Evolutionary conservation across 2,797 vertebrate genomes (phyloP).

Genomic region (Smutsia gigantea): DNA sequence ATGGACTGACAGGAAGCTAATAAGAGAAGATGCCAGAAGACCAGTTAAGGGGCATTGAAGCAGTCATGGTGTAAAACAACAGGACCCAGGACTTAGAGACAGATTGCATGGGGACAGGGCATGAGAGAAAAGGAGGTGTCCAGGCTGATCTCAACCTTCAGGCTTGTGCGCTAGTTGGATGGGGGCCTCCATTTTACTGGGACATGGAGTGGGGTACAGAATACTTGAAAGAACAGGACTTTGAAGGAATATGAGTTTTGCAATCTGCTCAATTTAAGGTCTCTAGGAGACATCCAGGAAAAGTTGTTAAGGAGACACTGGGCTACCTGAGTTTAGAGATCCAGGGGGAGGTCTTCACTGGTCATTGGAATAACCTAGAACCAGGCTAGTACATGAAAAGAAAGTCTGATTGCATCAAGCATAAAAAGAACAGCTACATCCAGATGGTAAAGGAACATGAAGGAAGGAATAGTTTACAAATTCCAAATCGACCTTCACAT

Average conservation of each 20-base stretch:
- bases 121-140: background rate
- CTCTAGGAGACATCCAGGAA: background rate
- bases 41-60: background rate
- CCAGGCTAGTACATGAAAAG: background rate
- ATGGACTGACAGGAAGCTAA: background rate
- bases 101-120: background rate
- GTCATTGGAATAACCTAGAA: background rate
- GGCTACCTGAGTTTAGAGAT: background rate
- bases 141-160: background rate
- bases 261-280: background rate
- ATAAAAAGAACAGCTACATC: background rate
- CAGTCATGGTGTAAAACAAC: background rate
- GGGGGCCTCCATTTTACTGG: background rate
- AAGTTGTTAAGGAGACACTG: background rate
- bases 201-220: rapidly evolving
- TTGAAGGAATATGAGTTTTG: background rate
- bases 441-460: background rate
- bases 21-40: background rate
- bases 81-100: background rate
- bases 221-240: background rate
- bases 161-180: background rate
- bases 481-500: background rate
- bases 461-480: background rate
- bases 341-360: background rate
- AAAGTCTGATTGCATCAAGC: background rate